Base-by-base conservation (phyloP, 37 sponge, comb jelly and placozoan genomes). In the Aplysina aerophoba region DNA sequence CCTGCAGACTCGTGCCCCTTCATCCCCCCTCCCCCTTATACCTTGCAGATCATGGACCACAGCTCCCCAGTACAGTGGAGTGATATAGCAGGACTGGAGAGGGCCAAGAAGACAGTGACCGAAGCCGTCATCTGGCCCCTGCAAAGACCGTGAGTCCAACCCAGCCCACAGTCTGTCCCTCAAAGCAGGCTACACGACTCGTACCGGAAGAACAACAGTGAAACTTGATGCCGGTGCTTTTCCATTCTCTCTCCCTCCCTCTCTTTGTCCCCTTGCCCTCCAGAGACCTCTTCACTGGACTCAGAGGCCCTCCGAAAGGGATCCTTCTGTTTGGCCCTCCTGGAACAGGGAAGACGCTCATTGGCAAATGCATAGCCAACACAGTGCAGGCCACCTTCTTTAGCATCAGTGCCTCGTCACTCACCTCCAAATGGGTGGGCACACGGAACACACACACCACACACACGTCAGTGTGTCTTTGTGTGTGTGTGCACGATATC, bases 381-480 rank as follows among this genome's bases (percentile, higher is more conserved):
- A 97, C 96, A 84, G 96, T 95, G 25, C 83, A 79, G 19, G 96
- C 99, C 20, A 99, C 99, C 0, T 99, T 99, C 88, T 99, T 99
- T 93, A 99, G 99, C 87, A 99, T 99, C 87, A 95, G 95, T 73
- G 99, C 99, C 12, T 99, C 99, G 20, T 99, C 99, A 15, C 92
- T 99, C 20, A 99, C 99, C 28, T 97, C 97, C 50, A 99, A 99
- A 85, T 99, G 99, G 99, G 97, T 99, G 56, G 80, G 94, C 78
- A 34, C 13, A 40, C 21, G 21, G n/a, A n/a, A n/a, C n/a, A n/a
- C n/a, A n/a, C n/a, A n/a, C n/a, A n/a, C n/a, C n/a, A n/a, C n/a
- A n/a, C n/a, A n/a, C n/a, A n/a, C n/a, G n/a, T n/a, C n/a, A n/a
- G n/a, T n/a, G n/a, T n/a, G n/a, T n/a, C n/a, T n/a, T n/a, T n/a